phyloP scores from a whole-genome alignment of 2,797 vertebrate species.

The Eospalax fontanierii region DNA sequence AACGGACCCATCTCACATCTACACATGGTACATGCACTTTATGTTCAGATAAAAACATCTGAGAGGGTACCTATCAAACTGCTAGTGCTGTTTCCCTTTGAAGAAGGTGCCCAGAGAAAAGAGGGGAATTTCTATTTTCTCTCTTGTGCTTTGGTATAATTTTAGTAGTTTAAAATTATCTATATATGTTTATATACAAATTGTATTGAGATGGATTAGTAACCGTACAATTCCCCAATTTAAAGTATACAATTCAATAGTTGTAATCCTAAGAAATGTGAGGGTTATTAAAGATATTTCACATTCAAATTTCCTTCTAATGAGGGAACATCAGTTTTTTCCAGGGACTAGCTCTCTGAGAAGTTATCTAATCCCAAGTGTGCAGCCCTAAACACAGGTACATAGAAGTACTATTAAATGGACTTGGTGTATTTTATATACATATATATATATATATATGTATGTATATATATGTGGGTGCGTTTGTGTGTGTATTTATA shows the following conservation, averaged over 20 bases:
- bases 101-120: background rate
- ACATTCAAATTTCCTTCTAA: background rate
- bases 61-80: background rate
- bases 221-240: background rate
- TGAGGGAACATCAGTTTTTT: background rate
- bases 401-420: too few species aligned
- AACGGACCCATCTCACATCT: background rate
- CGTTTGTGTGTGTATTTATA: too few species aligned
- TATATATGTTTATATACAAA: background rate
- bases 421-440: too few species aligned
- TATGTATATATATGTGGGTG: too few species aligned
- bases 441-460: too few species aligned
- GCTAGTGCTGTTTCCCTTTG: background rate
- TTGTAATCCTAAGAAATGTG: background rate
- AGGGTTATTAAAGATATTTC: conserved; percentile 44
- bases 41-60: background rate
- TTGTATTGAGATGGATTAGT: background rate
- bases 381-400: too few species aligned
- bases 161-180: background rate
- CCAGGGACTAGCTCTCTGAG: too few species aligned
- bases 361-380: too few species aligned
- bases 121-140: conserved; percentile 14
- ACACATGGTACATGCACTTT: background rate
- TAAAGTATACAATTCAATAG: background rate
- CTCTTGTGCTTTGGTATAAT: conserved; percentile 20